Evolutionary conservation across 2,797 vertebrate species (phyloP), one percentile per base, ranked within the genome.

Genomic region (Megaceryle alcyon): DNA sequence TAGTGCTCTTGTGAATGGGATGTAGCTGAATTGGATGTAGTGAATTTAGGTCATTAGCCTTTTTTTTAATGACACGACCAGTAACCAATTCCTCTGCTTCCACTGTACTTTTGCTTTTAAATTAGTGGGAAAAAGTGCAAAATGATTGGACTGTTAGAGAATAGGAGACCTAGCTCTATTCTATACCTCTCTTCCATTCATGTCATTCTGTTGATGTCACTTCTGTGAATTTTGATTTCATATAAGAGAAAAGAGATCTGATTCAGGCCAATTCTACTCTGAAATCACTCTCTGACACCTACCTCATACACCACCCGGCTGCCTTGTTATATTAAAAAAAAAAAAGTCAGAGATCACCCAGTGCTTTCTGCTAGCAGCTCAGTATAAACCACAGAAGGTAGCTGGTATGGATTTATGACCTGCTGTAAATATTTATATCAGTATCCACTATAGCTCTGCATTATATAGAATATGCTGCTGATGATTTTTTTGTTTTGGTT

Each of bases 161-260:
- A 87, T 53, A 84, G 88, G 61, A 92, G 88, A 49, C 83, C 68
- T 95, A 79, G 75, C 88, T 96, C 86, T 94, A 88, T 73, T 96
- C 85, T 88, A 60, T 54, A 94, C 88, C 78, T 93, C 81, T 94
- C 84, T 95, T 92, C 83, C 90, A 89, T 95, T 95, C 92, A 72
- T 95, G 86, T 95, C 92, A 91, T 96, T 87, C 86, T 94, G 96
- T 97, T 95, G 90, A 95, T 92, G 94, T 96, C 90, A 96, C 91
- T 96, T 92, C 93, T 94, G 90, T 96, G 83, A 94, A 92, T 94
- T 92, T 86, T 78, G 65, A 87, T 92, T 93, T 85, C 93, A 56
- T 88, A 82, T 60, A 76, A 77, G 66, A 93, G 35, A 71, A 75
- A 88, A 86, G 80, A 86, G 83, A 82, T 86, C 64, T 14, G 9